Base-by-base conservation (phyloP, 2,888 invertebrate genomes). In the Drosophila recens region DNA sequence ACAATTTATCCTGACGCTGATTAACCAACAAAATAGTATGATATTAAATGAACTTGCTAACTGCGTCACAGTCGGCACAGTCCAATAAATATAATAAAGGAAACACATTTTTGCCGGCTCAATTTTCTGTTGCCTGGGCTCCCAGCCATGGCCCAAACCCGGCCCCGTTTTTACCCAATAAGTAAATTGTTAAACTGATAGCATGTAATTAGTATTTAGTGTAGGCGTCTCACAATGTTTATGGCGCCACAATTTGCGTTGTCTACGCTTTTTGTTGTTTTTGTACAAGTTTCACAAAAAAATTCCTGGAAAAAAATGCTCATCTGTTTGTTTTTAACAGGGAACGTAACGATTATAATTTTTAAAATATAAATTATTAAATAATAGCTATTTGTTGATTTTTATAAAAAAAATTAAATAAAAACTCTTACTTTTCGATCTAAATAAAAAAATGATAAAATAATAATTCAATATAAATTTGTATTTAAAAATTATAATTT, bases 181-280 rank as follows among this genome's bases (percentile, higher is more conserved):
- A 33, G 43, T 52, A 52, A 62, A 62, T 56, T 56, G 74, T 75
- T 54, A 68, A 74, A 57, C 59, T 68, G 68, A 79, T 84, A 79
- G 72, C 72, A 56, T 67, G 72, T 81, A 84, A 81, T 84, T 84
- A 66, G 69, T 66, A 76, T 84, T 71, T 68, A 76, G 69, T 67
- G 76, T 79, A 57, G 81, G 79, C 81, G 72, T 73, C 66, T 58
- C 53, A 49, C 71, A 64, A 43, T 76, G 61, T 68, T 84, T 72
- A 81, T 63, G 46, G 46, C 65, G 62, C 57, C 58, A 52, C 53
- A 42, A 42, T 30, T 49, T 51, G 15, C 43, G 42, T 23, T 59
- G 51, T 51, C 51, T 43, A 46, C 57, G 1, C 27, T 13, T 27
- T 15, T 63, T 65, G 52, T 65, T 64, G 15, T 43, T 62, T 15